Evolutionary conservation across 2,113 vertebrate genomes (phyloP), one percentile per base, ranked within the genome.

Genomic region (Lutjanus erythropterus): DNA sequence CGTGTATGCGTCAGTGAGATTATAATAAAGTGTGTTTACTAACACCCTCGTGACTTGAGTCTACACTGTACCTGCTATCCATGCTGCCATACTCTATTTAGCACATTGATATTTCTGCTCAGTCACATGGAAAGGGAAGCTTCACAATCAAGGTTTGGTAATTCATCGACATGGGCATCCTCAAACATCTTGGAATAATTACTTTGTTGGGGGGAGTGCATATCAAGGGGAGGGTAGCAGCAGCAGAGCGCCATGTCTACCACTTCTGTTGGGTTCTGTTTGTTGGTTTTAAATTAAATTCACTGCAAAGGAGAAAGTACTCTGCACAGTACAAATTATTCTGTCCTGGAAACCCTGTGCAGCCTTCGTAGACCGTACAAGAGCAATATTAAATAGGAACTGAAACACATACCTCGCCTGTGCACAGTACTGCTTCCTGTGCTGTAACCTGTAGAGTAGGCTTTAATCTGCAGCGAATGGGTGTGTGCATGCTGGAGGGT

Each of bases 111-210:
- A 18, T 75, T 79, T 69, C 59, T 73, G 64, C 47, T 71, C 52
- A 35, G 64, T n/a, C 55, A 35, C 49, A 5, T 19, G 19, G 61
- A 55, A 64, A 25, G 21, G 23, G 67, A 75, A 75, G 71, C 60
- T 71, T 75, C 23, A 58, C 67, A 41, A 83, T 75, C 44, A 61
- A 76, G 59, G 49, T 73, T 86, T 33, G 52, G 23, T 64, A 81
- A 81, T 87, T 75, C 72, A 78, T 77, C 25, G 33, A 78, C 78
- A 58, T 11, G 42, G 9, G 60, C 46, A 70, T 80, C 66, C 66
- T 71, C 62, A 42, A 19, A 79, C 80, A 80, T 86, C 81, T 82
- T 86, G 81, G 37, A 87, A 61, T 87, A 80, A 89, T 84, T 78
- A 86, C 50, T 18, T 23, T 49, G 61, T 41, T 52, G 62, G 9